A percentile compares a stretch with the other conserved stretches of the same genome.
These are phyloP conservation scores for Saccostrea echinata DNA, from an alignment of 1,140 invertebrate genomes.

Conservation along the genomic window DNA sequence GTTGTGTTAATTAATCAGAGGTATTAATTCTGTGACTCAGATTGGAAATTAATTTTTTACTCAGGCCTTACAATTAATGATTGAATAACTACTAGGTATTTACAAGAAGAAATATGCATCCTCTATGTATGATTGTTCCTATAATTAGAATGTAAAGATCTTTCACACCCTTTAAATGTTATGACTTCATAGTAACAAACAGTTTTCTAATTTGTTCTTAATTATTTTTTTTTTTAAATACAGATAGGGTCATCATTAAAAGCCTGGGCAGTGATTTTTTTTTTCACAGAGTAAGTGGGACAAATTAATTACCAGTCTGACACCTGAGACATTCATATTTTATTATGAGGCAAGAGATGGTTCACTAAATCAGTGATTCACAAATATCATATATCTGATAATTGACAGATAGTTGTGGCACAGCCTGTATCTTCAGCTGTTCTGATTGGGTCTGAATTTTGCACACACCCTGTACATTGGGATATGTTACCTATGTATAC, in stretches of 20 bases:
- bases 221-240: not conserved
- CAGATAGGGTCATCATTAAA: not conserved
- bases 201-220: not conserved
- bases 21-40: too few species aligned
- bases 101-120: too few species aligned
- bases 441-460: slow-evolving; percentile 30
- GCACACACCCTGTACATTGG: slow-evolving; percentile 23
- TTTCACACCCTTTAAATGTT: not conserved
- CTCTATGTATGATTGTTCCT: too few species aligned
- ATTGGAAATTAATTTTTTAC: too few species aligned
- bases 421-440: not conserved
- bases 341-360: slow-evolving; percentile 2
- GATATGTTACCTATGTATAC: slow-evolving; percentile 12
- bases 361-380: slow-evolving; percentile 16
- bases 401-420: slow-evolving; percentile 22
- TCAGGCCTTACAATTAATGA: too few species aligned
- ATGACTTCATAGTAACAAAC: not conserved
- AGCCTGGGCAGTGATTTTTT: not conserved
- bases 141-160: too few species aligned
- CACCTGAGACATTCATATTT: not conserved
- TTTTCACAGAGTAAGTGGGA: not conserved
- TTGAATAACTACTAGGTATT: too few species aligned
- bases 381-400: slow-evolving; percentile 10
- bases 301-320: not conserved
- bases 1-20: too few species aligned